Percentiles rank a stretch among this genome's conserved stretches.
These are phyloP conservation scores for Valencia hispanica DNA, from an alignment of 2,797 vertebrate genomes.

Conservation along the genomic window DNA sequence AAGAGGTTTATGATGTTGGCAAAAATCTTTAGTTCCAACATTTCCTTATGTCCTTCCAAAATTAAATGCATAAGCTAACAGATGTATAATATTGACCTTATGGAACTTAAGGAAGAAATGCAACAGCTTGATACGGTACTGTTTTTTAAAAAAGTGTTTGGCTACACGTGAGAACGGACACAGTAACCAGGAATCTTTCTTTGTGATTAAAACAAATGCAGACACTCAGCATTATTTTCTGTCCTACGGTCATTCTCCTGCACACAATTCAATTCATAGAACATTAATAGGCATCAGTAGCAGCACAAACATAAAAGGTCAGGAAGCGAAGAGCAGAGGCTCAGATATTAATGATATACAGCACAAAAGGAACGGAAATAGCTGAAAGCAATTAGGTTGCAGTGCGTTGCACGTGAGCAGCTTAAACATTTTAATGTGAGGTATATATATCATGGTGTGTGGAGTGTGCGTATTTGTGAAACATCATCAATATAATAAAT, in stretches of 20 bases:
- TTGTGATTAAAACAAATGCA: conserved; percentile 47
- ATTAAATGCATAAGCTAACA: not conserved
- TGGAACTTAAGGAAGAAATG: not conserved
- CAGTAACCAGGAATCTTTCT: conserved; percentile 7
- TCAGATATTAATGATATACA: conserved; percentile 25
- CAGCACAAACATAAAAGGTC: conserved; percentile 47
- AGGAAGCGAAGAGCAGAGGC: conserved; percentile 30
- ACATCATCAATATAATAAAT: not conserved
- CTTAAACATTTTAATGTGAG: conserved; percentile 32
- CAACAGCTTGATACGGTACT: not conserved
- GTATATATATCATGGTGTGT: conserved; percentile 21
- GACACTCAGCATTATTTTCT: conserved; percentile 57
- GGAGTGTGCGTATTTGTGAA: conserved; percentile 7
- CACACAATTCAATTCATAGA: conserved; percentile 45
- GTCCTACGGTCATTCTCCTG: conserved; percentile 19
- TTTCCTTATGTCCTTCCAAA: not conserved
- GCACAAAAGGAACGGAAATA: conserved; percentile 24
- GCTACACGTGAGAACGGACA: not conserved
- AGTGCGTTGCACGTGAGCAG: conserved; percentile 2
- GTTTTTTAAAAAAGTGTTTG: not conserved
- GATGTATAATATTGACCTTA: not conserved
- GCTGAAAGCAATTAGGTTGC: conserved; percentile 22
- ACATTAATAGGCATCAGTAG: conserved; percentile 42
- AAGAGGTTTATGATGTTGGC: not conserved
- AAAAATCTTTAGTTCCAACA: too few relatives aligned